Evolutionary conservation across 53 echinoderm and acorn worm species (phyloP).

Genomic region (Actinopyga echinites): DNA sequence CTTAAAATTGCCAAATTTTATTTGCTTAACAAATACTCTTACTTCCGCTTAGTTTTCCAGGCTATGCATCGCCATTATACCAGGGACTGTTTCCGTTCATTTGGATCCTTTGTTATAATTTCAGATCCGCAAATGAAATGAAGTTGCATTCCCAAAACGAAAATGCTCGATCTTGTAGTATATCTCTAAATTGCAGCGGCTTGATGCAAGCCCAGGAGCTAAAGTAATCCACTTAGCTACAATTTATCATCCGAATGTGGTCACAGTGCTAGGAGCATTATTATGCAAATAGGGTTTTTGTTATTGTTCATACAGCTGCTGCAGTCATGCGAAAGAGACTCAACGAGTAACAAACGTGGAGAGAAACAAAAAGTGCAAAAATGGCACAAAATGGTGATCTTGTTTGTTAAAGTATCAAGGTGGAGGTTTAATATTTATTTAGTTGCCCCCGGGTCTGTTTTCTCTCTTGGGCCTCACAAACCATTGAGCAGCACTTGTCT

Average conservation of each 20-base stretch:
- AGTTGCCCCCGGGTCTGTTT: neutral
- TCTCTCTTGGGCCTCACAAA: conserved; percentile 14
- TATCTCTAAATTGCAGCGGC: neutral
- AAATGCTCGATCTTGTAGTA: too few species aligned
- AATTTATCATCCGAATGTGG: conserved; percentile 21
- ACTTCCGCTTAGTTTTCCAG: neutral
- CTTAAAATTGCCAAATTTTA: conserved; percentile 3
- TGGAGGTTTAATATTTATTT: conserved; percentile 16
- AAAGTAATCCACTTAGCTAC: conserved; percentile 32
- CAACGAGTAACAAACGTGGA: neutral
- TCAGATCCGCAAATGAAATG: neutral
- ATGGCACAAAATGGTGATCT: neutral
- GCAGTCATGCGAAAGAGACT: conserved; percentile 13
- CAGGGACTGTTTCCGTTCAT: neutral
- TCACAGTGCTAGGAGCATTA: conserved; percentile 23
- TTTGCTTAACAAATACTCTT: conserved; percentile 26
- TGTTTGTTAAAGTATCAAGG: conserved; percentile 28
- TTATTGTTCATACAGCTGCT: conserved; percentile 34
- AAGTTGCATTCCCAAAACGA: neutral
- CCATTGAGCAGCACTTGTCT: neutral
- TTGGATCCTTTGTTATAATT: neutral
- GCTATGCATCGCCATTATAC: neutral
- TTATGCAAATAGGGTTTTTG: conserved; percentile 24
- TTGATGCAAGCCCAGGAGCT: neutral
- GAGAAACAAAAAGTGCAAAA: neutral